phyloP scores from a whole-genome alignment of 1,140 invertebrate species.

The Macrobrachium rosenbergii region DNA sequence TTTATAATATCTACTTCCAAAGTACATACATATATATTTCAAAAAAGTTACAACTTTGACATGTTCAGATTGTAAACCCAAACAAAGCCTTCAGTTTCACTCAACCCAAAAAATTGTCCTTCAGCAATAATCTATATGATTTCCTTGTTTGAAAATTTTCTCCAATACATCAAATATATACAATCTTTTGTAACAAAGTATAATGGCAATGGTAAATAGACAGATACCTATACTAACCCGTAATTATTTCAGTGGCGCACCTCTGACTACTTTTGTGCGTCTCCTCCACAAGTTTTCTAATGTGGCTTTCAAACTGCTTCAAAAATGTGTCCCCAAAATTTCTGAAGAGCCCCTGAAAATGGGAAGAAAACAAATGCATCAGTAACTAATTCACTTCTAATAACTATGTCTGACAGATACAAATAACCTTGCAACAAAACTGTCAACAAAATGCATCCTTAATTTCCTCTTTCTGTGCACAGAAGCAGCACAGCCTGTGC shows the following conservation, averaged over 20 bases:
- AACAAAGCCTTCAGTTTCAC: no score
- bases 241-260: constrained; percentile 87
- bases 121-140: no score
- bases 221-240: constrained; percentile 69
- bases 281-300: constrained; percentile 78
- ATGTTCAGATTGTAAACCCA: no score
- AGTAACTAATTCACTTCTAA: background rate
- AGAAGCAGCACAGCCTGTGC: no score
- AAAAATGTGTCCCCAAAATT: constrained; percentile 82
- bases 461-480: no score
- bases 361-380: constrained; percentile 19
- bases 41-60: no score
- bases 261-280: constrained; percentile 83
- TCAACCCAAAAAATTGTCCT: no score
- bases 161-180: no score
- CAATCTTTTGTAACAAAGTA: background rate
- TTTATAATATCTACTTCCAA: no score
- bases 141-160: no score
- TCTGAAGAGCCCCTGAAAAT: constrained; percentile 80
- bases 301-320: constrained; percentile 76
- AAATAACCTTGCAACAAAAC: background rate
- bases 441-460: no score
- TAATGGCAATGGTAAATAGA: background rate
- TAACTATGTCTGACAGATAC: background rate
- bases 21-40: no score